These are phyloP conservation scores for Macrotrachela quadricornifera DNA, from an alignment of 1,140 invertebrate species.

Conservation along the genomic window DNA sequence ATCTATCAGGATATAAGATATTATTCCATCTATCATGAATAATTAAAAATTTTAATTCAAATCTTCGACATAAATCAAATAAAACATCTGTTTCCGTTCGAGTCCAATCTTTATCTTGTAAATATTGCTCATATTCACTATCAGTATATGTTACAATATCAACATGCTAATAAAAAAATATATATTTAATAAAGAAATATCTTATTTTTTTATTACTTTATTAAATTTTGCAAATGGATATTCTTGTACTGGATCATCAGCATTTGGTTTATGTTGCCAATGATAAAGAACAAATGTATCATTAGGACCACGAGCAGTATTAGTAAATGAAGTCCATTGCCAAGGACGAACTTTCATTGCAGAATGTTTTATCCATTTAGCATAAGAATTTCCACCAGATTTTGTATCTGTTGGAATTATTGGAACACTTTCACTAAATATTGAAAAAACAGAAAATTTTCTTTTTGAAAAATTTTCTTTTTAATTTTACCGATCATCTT, in stretches of 20 bases:
- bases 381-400: slow-evolving; percentile 77
- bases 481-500: slow-evolving; percentile 54
- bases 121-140: slow-evolving; percentile 65
- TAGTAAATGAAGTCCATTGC: slow-evolving; percentile 87
- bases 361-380: slow-evolving; percentile 64
- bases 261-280: slow-evolving; percentile 55
- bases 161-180: slow-evolving; percentile 47
- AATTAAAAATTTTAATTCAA: slow-evolving; percentile 57
- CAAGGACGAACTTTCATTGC: slow-evolving; percentile 54
- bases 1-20: slow-evolving; percentile 39
- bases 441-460: neutral
- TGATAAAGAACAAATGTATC: slow-evolving; percentile 63
- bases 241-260: slow-evolving; percentile 59
- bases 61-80: slow-evolving; percentile 59
- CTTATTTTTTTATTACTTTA: too few relatives aligned
- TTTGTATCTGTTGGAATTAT: slow-evolving; percentile 26
- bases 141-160: slow-evolving; percentile 69
- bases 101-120: slow-evolving; percentile 60
- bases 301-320: slow-evolving; percentile 54
- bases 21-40: slow-evolving; percentile 65
- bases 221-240: slow-evolving; percentile 96
- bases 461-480: neutral
- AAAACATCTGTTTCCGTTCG: slow-evolving; percentile 80
- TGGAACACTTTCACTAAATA: slow-evolving; percentile 33
- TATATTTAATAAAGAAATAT: neutral